Evolutionary conservation across 2,888 invertebrate species (phyloP), one percentile per base, ranked within the genome.

Genomic region (Xanthorhoe spadicearia): DNA sequence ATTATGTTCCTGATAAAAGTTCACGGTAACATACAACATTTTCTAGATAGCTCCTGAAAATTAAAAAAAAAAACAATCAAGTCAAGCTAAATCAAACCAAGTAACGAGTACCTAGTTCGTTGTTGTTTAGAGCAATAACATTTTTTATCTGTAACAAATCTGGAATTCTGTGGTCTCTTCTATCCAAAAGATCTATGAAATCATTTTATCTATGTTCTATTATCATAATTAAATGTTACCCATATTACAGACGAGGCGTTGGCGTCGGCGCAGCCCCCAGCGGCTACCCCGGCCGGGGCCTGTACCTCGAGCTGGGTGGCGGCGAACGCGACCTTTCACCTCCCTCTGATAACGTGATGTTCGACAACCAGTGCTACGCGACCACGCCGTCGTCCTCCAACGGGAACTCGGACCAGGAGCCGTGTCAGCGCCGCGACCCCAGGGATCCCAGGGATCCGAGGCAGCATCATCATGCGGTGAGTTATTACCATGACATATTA

Each of bases 331-430:
- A 95, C 82, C 85, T 95, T 62, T 98, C 98, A 0, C 98, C 98
- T 61, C 97, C 98, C 3, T 98, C 98, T 58, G 98, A 98, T 90
- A 97, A 97, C 89, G 97, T 97, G 73, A 96, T 97, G 94, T 98
- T 98, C 88, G 98, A 98, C 94, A 98, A 98, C 94, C 97, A 97
- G 87, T 98, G 98, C 93, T 98, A 98, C 90, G 98, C 98, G 38
- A 98, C 98, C 51, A 98, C 98, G 48, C 98, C 98, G 15, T 98
- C 98, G 80, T 98, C 98, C 60, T 98, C 98, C 83, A 98, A 98
- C 83, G 98, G 98, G 64, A 97, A 97, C 92, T 97, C 97, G 43
- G 97, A 97, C 88, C 96, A 97, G 88, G 97, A 97, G 85, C 95
- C 96, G 19, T 95, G 93, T 66, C 94, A 94, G 73, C 93, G 96